Base-by-base conservation (phyloP, 92 coral and sea anemone species). In the Blastomussa wellsi region DNA sequence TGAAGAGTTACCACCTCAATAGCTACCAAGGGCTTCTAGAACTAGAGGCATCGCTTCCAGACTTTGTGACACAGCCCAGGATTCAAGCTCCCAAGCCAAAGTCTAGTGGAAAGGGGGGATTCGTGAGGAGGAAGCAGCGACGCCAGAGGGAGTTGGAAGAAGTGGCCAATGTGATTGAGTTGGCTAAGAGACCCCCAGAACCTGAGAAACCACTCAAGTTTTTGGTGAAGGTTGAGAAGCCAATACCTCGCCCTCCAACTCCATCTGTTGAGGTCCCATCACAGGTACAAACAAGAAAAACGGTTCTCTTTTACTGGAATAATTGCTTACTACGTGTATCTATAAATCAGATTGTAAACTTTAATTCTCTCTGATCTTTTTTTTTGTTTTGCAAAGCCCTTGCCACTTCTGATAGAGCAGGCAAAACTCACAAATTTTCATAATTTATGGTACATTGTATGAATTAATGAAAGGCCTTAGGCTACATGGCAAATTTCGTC, bases 31-130 rank as follows among this genome's bases (percentile, higher is more conserved):
- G 99, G 7, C 78, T 95, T 28, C 67, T 97, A 17, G 99, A 97
- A 77, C 90, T 97, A 42, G 99, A 97, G 87, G 98, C 97, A 0
- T 93, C 99, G 0, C 92, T 97, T 4, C 99, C 99, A 12, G 99
- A 97, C 87, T 97, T 97, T 76, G 99, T 97, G 13, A 97, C 99
- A 28, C 95, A 93, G 74, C 99, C 99, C 0, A 86, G 98, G 47
- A 90, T 97, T 53, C 99, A 97, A 80, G 99, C 99, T 14, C 99
- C 99, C 1, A 97, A 95, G 77, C 98, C 99, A 12, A 97, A 93
- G 89, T 97, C 99, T 29, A 90, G 91, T 7, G 86, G 92, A 0
- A 97, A 95, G 89, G 94, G 90, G 48, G 97, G 97, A 1, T 97
- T 94, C 68, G 98, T 97, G 59, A 97, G 95, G 87, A 90, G 99